Evolutionary conservation across 2,797 vertebrate genomes (phyloP), one percentile per base, ranked within the genome.

Genomic region (Pipistrellus pygmaeus): DNA sequence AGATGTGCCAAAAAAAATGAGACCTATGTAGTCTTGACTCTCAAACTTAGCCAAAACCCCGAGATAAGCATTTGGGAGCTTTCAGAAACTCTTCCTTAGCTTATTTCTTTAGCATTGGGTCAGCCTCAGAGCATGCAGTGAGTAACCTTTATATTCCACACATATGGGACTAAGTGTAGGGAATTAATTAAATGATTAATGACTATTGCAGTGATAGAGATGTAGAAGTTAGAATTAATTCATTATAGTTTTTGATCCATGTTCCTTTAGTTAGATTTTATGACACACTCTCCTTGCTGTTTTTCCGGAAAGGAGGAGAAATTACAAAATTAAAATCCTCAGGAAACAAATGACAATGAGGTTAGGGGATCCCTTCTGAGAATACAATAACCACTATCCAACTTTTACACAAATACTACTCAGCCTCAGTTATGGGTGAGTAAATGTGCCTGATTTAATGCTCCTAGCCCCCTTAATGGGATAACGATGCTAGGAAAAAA

Each of bases 111-210:
- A 93, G 25, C 21, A 71, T 23, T 78, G 2, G 69, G 4, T 85
- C 53, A 96, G 10, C 23, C 10, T 73, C 41, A 57, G 41, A 94
- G 44, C 5, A 73, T 4, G 18, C 14, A 62, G 12, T 69, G 76
- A 94, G 93, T 82, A 38, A 55, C 69, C 41, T 75, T 53, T 57
- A 30, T 17, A 81, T 15, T 46, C 81, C 62, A 53, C 17, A 35
- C 1, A 30, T 69, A 82, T 83, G 35, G 10, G 76, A 68, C 21
- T 57, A 84, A 77, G 11, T n/a, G 17, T 6, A 85, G 5, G 2
- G 1, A 93, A 75, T 71, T 82, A 75, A 94, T 83, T 71, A 83
- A 88, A 55, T 68, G 88, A 69, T 80, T 73, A 83, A 83, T 88
- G 51, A 72, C 51, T 72, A 35, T 20, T 32, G 82, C 4, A 68